Conservation (phyloP, 2,888 invertebrate species). For the Scrobipalpa atriplicella region DNA sequence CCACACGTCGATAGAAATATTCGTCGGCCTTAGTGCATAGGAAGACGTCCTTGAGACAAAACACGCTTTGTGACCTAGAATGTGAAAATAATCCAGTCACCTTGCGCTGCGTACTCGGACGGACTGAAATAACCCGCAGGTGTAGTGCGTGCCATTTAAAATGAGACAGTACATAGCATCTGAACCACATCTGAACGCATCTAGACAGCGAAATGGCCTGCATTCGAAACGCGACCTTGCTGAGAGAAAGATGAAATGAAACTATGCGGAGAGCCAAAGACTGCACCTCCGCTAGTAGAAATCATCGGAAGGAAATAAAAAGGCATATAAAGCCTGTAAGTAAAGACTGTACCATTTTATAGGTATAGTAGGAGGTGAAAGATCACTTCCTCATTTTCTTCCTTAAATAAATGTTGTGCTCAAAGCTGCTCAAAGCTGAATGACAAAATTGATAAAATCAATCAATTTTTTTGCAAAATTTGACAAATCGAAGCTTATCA, state of each 20-base stretch:
- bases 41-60: conserved; percentile 75
- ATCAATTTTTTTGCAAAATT: too few relatives aligned
- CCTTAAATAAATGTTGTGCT: too few relatives aligned
- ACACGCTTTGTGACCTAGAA: conserved; percentile 73
- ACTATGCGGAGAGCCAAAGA: neutral
- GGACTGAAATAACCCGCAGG: conserved; percentile 77
- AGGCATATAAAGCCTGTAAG: too few relatives aligned
- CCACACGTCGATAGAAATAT: conserved; percentile 38
- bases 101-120: conserved; percentile 71
- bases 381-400: too few relatives aligned
- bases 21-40: conserved; percentile 48
- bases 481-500: neutral
- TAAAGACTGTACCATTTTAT: too few relatives aligned
- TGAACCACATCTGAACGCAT: conserved; percentile 38
- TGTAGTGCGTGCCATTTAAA: conserved; percentile 61
- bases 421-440: too few relatives aligned
- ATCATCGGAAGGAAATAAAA: too few relatives aligned
- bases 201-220: conserved; percentile 27
- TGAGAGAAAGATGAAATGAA: neutral
- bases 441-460: too few relatives aligned
- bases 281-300: too few relatives aligned
- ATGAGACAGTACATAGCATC: conserved; percentile 44
- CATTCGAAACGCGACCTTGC: neutral
- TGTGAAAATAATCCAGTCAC: conserved; percentile 79
- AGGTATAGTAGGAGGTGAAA: too few relatives aligned